Conservation (phyloP, 1,140 invertebrate genomes). For the Pissodes strobi region DNA sequence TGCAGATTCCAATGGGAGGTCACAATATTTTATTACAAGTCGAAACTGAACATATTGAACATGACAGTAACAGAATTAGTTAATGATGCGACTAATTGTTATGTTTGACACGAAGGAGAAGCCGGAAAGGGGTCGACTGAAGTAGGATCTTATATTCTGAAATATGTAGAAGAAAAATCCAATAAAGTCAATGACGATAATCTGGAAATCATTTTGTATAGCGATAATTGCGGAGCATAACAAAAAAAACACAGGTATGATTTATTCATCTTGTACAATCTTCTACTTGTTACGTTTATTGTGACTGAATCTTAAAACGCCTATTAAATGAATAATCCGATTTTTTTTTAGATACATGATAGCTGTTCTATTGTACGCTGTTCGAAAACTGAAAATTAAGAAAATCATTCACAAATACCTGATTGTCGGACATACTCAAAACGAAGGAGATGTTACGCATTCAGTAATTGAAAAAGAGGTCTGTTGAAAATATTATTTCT, state of each 20-base stretch:
- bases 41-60: constrained; percentile 56
- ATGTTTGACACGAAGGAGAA: constrained; percentile 56
- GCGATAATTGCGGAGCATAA: too few species aligned
- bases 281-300: constrained; percentile 47
- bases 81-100: constrained; percentile 47
- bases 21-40: constrained; percentile 54
- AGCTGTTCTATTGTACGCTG: too few species aligned
- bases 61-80: constrained; percentile 53
- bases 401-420: constrained; percentile 53
- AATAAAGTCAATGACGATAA: constrained; percentile 44
- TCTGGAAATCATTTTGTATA: constrained; percentile 37
- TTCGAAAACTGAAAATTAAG: constrained; percentile 44
- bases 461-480: constrained; percentile 52
- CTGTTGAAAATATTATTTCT: too few species aligned
- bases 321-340: too few species aligned
- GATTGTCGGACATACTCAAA: constrained; percentile 54
- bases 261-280: constrained; percentile 41
- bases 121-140: constrained; percentile 53
- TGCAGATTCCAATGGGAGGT: constrained; percentile 48
- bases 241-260: constrained; percentile 54
- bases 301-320: too few species aligned
- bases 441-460: constrained; percentile 54
- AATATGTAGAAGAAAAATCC: constrained; percentile 40
- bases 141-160: constrained; percentile 54
- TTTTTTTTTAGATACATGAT: too few species aligned